Percentiles rank a stretch among this genome's conserved stretches.
These are phyloP conservation scores for Momotus momota DNA, from an alignment of 2,797 vertebrate species.

Conservation along the genomic window DNA sequence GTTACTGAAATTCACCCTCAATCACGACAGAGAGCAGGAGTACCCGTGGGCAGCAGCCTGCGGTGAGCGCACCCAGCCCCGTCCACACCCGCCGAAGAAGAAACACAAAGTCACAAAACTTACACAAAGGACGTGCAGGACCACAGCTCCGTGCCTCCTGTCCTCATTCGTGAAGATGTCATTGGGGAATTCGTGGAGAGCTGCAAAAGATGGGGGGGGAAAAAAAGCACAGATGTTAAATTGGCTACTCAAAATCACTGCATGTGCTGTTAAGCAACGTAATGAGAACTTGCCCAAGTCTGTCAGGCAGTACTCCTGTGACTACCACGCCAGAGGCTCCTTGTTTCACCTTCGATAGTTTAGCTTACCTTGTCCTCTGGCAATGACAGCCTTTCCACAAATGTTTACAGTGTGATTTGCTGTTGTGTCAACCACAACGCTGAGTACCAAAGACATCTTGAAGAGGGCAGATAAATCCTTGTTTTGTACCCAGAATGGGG, in stretches of 20 bases:
- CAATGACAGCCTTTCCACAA: background rate
- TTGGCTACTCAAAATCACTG: background rate
- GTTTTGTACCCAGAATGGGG: background rate
- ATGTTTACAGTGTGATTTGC: background rate
- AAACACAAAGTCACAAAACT: conserved; percentile 75
- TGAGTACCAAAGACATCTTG: background rate
- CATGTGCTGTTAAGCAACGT: background rate
- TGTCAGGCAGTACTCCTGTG: background rate
- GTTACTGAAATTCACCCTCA: background rate
- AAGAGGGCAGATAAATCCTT: background rate
- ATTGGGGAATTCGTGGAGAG: conserved; percentile 92
- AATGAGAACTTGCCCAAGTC: background rate
- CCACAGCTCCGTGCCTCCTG: conserved; percentile 89
- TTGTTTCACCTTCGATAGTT: background rate
- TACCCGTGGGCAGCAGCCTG: background rate
- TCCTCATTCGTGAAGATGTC: conserved; percentile 93
- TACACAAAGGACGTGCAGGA: conserved; percentile 93
- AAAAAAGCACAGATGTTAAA: conserved; percentile 50
- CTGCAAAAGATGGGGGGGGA: conserved; percentile 76
- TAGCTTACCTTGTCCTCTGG: background rate
- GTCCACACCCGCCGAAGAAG: background rate
- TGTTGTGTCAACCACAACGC: background rate
- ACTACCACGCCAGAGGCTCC: background rate
- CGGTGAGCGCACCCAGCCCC: rapidly evolving
- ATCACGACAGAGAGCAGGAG: background rate